Conservation (phyloP, 1,140 invertebrate species). For the Streblospio benedicti region DNA sequence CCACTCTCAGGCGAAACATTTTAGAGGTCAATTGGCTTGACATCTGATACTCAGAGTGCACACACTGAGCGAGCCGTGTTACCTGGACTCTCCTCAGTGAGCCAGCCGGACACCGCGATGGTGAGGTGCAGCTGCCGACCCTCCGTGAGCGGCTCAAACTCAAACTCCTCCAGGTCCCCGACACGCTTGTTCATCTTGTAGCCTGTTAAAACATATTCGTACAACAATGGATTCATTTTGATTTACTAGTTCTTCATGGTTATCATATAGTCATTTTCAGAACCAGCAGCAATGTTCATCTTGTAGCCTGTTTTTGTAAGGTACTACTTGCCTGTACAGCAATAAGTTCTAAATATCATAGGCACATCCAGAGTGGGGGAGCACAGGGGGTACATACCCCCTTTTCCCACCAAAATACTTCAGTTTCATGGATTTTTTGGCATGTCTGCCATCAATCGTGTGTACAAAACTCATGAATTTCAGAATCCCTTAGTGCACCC, state of each 20-base stretch:
- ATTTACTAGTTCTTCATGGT: no score
- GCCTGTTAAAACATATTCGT: conserved; percentile 41
- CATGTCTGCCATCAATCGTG: no score
- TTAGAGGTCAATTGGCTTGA: no score
- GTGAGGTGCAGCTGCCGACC: conserved; percentile 55
- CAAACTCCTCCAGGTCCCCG: conserved; percentile 64
- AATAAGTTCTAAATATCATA: neutral
- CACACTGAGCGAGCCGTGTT: no score
- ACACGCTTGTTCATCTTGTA: conserved; percentile 66
- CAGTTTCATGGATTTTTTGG: no score
- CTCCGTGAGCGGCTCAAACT: conserved; percentile 53
- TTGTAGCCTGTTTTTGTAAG: neutral
- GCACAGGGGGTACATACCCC: no score
- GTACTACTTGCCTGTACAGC: neutral
- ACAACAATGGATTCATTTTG: neutral
- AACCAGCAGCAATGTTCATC: neutral
- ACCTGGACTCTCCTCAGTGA: conserved; percentile 44
- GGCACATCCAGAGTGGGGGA: neutral
- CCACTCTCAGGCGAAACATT: no score
- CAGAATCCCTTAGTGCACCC: neutral
- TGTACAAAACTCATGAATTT: no score
- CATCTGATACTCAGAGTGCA: no score
- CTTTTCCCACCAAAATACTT: no score
- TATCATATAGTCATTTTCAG: neutral
- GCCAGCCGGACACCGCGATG: conserved; percentile 62